Conservation (phyloP, 2,113 vertebrate species). For the Accipiter virgatus region DNA sequence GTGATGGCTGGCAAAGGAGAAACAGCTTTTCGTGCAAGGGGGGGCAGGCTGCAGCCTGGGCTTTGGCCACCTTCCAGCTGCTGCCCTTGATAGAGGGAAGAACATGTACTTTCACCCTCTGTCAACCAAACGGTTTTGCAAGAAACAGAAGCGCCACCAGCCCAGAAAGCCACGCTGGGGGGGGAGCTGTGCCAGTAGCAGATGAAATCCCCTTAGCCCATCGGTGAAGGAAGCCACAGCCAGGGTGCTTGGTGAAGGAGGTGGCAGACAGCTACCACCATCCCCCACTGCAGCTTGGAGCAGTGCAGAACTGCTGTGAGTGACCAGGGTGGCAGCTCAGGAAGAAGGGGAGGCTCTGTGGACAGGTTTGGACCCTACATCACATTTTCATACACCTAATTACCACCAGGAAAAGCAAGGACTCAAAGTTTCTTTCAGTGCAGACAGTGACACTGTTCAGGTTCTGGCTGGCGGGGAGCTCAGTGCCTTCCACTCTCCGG, state of each 20-base stretch:
- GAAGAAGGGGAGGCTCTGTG: neutral
- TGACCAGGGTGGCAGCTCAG: neutral
- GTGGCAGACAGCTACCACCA: neutral
- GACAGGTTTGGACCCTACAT: neutral
- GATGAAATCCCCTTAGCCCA: too few species aligned
- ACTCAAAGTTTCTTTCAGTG: rapidly evolving
- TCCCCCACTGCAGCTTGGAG: neutral
- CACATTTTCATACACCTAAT: rapidly evolving
- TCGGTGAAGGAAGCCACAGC: neutral
- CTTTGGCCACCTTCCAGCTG: neutral
- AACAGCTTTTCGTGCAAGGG: neutral
- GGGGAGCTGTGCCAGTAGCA: too few species aligned
- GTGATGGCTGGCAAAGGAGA: neutral
- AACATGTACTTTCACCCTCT: neutral
- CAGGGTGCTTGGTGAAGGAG: neutral
- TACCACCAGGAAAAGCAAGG: neutral
- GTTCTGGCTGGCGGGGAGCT: neutral
- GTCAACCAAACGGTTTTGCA: neutral
- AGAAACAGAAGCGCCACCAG: neutral
- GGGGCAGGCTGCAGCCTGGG: neutral
- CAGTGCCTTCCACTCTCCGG: rapidly evolving
- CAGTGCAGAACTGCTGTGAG: neutral
- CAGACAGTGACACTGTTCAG: rapidly evolving
- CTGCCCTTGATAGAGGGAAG: neutral
- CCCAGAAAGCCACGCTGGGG: rapidly evolving